Evolutionary conservation across 2,797 vertebrate species (phyloP).

Genomic region (Orientallactaga sibirica): DNA sequence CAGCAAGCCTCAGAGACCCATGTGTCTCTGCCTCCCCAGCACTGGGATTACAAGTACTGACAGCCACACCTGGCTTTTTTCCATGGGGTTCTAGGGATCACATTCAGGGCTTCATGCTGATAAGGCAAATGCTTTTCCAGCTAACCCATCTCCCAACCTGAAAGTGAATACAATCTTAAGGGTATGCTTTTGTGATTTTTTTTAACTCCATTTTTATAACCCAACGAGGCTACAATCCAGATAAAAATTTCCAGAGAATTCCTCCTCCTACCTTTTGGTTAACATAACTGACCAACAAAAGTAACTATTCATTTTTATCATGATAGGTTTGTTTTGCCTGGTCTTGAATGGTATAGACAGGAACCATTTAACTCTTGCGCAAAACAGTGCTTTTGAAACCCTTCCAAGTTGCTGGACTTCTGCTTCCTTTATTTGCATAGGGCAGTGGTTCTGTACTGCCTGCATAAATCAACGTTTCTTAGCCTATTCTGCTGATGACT

Average conservation of each 20-base stretch:
- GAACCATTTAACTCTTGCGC: neutral
- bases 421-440: neutral
- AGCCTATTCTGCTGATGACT: neutral
- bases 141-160: too few relatives aligned
- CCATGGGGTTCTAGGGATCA: too few relatives aligned
- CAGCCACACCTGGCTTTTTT: too few relatives aligned
- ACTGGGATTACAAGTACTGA: too few relatives aligned
- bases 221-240: neutral
- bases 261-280: neutral
- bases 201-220: neutral
- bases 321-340: neutral
- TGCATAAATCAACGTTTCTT: neutral
- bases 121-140: too few relatives aligned
- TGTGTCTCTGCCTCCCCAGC: too few relatives aligned
- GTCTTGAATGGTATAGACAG: slow-evolving; percentile 11
- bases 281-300: neutral
- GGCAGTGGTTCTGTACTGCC: neutral
- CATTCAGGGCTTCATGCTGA: too few relatives aligned
- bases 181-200: neutral
- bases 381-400: slow-evolving; percentile 23
- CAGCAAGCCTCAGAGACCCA: too few relatives aligned
- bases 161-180: neutral
- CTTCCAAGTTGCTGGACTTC: neutral
- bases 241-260: neutral
- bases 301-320: neutral